Evolutionary conservation across 1,140 invertebrate genomes (phyloP).

Genomic region (Varroa destructor): DNA sequence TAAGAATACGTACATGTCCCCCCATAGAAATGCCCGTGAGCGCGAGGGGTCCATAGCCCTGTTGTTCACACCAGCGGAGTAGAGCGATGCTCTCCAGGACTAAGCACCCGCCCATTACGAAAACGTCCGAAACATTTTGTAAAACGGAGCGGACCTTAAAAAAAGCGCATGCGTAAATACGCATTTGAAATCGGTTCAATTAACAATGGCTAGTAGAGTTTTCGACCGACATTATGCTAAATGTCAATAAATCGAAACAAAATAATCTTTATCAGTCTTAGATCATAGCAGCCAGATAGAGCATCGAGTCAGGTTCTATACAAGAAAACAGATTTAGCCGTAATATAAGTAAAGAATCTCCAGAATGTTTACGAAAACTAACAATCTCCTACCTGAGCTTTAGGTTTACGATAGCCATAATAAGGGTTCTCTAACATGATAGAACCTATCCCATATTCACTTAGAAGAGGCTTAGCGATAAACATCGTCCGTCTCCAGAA

Average conservation of each 20-base stretch:
- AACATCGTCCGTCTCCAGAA: slow-evolving; percentile 78
- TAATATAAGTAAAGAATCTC: too few relatives aligned
- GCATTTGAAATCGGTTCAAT: slow-evolving; percentile 3
- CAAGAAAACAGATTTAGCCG: too few relatives aligned
- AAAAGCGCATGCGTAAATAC: slow-evolving; percentile 30
- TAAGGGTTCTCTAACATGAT: slow-evolving; percentile 95
- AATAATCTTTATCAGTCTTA: not conserved
- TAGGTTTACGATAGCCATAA: slow-evolving; percentile 82
- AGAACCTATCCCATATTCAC: slow-evolving; percentile 76
- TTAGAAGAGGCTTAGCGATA: slow-evolving; percentile 76
- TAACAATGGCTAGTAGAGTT: not conserved
- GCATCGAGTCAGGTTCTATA: too few relatives aligned
- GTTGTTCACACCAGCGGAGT: slow-evolving; percentile 78
- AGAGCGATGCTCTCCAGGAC: slow-evolving; percentile 83
- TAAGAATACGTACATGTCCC: slow-evolving; percentile 64
- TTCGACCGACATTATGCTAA: not conserved
- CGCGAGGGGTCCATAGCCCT: slow-evolving; percentile 71
- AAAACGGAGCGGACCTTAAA: slow-evolving; percentile 66
- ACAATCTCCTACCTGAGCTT: slow-evolving; percentile 51
- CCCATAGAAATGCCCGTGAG: slow-evolving; percentile 98
- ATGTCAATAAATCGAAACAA: slow-evolving; percentile 15
- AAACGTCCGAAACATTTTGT: slow-evolving; percentile 90
- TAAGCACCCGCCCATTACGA: slow-evolving; percentile 95
- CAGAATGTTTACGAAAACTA: too few relatives aligned
- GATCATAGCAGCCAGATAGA: too few relatives aligned